phyloP scores from a whole-genome alignment of 2,888 invertebrate species.

The Bombyx huttoni region DNA sequence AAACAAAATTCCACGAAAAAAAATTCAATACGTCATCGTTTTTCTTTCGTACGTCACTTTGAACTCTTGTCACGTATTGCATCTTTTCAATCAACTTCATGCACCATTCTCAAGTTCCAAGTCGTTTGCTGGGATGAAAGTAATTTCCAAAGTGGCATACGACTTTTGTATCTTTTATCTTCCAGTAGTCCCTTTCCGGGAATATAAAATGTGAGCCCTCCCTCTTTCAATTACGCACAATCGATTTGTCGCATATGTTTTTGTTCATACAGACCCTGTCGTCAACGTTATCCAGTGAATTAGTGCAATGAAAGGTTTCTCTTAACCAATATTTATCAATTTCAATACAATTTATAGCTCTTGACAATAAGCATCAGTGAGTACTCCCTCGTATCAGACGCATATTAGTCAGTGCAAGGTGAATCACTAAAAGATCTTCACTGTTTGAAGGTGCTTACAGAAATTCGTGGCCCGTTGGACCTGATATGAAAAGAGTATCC shows the following conservation, averaged over 20 bases:
- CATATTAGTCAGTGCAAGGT: too few relatives aligned
- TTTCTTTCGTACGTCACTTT: not conserved
- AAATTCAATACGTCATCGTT: too few relatives aligned
- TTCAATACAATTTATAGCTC: too few relatives aligned
- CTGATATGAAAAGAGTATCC: too few relatives aligned
- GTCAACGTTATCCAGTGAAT: not conserved
- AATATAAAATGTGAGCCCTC: not conserved
- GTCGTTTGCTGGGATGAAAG: not conserved
- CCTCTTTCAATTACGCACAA: not conserved
- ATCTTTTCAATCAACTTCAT: not conserved
- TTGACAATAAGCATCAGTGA: too few relatives aligned
- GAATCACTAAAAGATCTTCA: too few relatives aligned
- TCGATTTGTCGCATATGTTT: not conserved
- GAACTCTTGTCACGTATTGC: not conserved
- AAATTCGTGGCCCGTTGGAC: too few relatives aligned
- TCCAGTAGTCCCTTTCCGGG: not conserved
- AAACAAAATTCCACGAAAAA: too few relatives aligned
- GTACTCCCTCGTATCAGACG: too few relatives aligned
- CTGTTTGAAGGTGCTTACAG: too few relatives aligned
- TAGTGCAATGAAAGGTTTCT: too few relatives aligned
- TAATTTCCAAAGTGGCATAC: not conserved
- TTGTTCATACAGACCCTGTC: not conserved
- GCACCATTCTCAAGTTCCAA: not conserved
- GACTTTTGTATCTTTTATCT: not conserved
- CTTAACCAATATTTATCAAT: too few relatives aligned